These are phyloP conservation scores for Corythaeola cristata DNA, from an alignment of 2,113 vertebrate genomes.

Conservation along the genomic window DNA sequence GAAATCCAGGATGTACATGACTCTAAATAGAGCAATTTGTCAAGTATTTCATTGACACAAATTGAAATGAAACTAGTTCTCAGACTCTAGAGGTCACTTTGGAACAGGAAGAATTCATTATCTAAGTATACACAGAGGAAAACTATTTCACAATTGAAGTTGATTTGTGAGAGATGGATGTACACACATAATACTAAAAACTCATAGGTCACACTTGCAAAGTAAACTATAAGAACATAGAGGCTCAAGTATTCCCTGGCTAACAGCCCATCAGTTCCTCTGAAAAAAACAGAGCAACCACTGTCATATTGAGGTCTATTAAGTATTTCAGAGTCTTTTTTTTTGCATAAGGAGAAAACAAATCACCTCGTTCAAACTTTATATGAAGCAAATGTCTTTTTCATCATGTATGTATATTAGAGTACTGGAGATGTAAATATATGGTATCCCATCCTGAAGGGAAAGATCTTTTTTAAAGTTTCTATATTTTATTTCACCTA, in stretches of 20 bases:
- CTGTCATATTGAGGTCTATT: background rate
- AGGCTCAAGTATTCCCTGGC: background rate
- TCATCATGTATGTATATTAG: background rate
- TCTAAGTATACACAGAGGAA: slow-evolving; percentile 65
- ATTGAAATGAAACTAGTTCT: slow-evolving; percentile 75
- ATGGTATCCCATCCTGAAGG: background rate
- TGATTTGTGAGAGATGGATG: slow-evolving; percentile 68
- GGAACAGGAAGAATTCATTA: slow-evolving; percentile 76
- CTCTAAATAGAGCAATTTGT: slow-evolving; percentile 72
- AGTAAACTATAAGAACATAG: slow-evolving; percentile 44
- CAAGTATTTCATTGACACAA: slow-evolving; percentile 71
- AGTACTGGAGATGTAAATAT: no score
- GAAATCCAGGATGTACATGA: slow-evolving; percentile 54
- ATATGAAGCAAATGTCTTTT: background rate
- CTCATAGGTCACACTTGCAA: slow-evolving; percentile 63
- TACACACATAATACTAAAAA: slow-evolving; percentile 51
- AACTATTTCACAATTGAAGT: slow-evolving; percentile 60
- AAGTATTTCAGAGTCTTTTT: background rate
- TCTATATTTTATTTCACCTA: background rate
- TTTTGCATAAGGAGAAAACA: background rate
- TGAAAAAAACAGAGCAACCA: background rate
- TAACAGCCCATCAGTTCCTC: background rate
- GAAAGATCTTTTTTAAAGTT: background rate
- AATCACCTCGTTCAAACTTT: background rate
- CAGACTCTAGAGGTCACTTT: slow-evolving; percentile 73